Percentiles rank a stretch among this genome's conserved stretches.
These are phyloP conservation scores for Erebia ligea DNA, from an alignment of 2,888 invertebrate species.

Conservation along the genomic window DNA sequence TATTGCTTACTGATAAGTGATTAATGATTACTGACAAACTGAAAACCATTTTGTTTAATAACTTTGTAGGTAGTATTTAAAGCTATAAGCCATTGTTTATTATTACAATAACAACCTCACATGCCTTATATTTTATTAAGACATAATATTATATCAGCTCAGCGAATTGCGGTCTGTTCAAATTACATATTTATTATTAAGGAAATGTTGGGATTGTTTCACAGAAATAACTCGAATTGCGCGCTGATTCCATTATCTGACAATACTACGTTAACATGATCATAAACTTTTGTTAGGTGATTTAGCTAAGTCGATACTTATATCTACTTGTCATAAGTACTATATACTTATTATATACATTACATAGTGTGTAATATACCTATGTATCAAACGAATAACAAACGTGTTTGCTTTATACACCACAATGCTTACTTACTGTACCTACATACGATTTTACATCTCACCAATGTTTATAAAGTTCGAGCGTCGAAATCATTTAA, in stretches of 20 bases:
- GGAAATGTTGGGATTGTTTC: constrained; percentile 1
- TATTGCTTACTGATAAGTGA: no score
- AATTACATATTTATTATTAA: not conserved
- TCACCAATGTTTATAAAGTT: no score
- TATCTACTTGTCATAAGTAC: not conserved
- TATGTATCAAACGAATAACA: no score
- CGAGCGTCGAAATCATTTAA: no score
- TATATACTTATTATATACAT: no score
- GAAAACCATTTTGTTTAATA: not conserved
- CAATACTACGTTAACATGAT: not conserved
- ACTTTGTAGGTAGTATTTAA: not conserved
- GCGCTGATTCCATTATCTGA: not conserved
- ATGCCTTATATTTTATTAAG: not conserved
- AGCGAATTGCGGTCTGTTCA: not conserved
- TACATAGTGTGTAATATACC: no score
- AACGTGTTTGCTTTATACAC: no score
- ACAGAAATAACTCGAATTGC: not conserved
- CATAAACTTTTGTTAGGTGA: not conserved
- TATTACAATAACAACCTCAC: not conserved
- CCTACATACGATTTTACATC: no score
- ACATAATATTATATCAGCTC: not conserved
- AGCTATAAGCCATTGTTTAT: not conserved
- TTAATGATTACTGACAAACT: no score
- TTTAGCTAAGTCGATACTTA: not conserved
- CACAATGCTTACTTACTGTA: no score